Percentiles rank a stretch among this genome's conserved stretches.
Conservation (phyloP, 2,113 vertebrate genomes). For the Nestor notabilis region DNA sequence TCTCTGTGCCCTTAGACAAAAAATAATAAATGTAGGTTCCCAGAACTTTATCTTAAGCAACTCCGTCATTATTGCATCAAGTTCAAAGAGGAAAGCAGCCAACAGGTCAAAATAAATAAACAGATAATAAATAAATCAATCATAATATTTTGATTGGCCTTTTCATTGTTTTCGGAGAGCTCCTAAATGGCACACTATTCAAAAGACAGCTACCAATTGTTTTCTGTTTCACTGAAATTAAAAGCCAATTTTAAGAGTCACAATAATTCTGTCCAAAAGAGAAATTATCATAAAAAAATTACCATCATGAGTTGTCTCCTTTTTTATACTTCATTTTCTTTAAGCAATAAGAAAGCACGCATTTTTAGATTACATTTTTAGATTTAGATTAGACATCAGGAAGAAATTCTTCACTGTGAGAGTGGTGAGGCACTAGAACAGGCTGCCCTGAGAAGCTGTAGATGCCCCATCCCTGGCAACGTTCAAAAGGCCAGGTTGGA, state of each 20-base stretch:
- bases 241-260: background rate
- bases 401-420: no score
- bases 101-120: background rate
- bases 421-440: no score
- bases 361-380: no score
- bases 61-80: background rate
- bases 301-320: accelerated
- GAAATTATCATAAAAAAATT: background rate
- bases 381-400: no score
- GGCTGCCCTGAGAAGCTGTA: no score
- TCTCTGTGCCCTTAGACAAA: background rate
- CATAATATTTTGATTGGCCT: background rate
- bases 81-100: background rate
- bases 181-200: background rate
- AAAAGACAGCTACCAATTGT: background rate
- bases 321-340: background rate
- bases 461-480: no score
- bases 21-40: background rate
- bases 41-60: background rate
- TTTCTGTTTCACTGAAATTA: background rate
- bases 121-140: background rate
- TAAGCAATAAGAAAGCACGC: background rate
- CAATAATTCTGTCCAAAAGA: background rate
- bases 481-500: no score
- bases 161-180: background rate